Conservation (phyloP, 2,888 invertebrate genomes). For the Conchocele bisecta region DNA sequence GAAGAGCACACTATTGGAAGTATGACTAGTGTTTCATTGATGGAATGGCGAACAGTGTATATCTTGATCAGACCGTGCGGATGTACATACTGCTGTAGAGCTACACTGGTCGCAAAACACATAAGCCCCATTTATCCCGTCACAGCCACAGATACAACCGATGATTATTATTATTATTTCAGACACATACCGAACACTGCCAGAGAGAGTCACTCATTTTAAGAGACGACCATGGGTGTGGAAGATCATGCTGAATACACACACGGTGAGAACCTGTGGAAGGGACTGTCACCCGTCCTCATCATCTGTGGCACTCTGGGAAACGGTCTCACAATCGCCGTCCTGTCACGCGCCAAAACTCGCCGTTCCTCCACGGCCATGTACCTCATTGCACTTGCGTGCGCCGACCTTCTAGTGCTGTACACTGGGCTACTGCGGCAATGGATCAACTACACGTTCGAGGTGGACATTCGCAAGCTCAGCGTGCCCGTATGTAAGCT, state of each 20-base stretch:
- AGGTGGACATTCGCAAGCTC: constrained; percentile 58
- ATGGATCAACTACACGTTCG: constrained; percentile 48
- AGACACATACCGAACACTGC: no score
- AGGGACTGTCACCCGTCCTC: constrained; percentile 61
- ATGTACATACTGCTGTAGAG: no score
- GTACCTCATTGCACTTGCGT: constrained; percentile 65
- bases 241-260: constrained; percentile 16
- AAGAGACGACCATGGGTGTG: background rate
- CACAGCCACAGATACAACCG: no score
- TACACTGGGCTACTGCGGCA: constrained; percentile 69
- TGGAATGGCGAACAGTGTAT: no score
- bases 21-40: no score
- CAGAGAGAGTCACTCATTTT: no score
- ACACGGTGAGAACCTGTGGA: constrained; percentile 55
- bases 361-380: constrained; percentile 58
- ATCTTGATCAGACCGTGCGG: no score
- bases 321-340: constrained; percentile 66
- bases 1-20: no score
- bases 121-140: no score
- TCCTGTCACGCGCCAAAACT: constrained; percentile 56
- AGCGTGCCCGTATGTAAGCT: constrained; percentile 57
- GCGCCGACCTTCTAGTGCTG: constrained; percentile 62
- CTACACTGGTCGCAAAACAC: no score
- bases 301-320: constrained; percentile 69
- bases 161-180: no score